phyloP scores from a whole-genome alignment of 1,140 invertebrate species.

The Neuroterus valhalla region DNA sequence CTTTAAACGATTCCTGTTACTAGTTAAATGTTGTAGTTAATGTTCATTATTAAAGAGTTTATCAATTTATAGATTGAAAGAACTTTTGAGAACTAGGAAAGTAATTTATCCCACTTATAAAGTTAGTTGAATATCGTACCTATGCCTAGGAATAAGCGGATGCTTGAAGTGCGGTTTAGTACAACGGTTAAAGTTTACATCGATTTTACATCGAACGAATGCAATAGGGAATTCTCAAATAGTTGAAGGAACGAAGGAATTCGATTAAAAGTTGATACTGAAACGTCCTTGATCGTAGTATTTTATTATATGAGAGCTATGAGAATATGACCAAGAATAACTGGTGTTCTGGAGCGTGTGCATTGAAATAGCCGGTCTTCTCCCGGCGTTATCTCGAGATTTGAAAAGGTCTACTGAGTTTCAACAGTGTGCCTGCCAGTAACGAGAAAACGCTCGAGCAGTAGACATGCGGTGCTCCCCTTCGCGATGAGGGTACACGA shows the following conservation, averaged over 20 bases:
- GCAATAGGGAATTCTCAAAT: constrained; percentile 10
- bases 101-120: background rate
- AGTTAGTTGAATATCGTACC: constrained; percentile 20
- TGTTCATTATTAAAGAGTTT: constrained; percentile 14
- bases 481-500: background rate
- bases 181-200: background rate
- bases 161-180: constrained; percentile 6
- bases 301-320: background rate
- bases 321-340: constrained; percentile 10
- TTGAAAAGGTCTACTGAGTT: constrained; percentile 30
- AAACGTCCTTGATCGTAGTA: background rate
- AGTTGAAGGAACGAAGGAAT: constrained; percentile 20
- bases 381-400: constrained; percentile 30
- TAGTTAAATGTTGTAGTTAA: constrained; percentile 18
- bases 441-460: constrained; percentile 31
- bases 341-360: constrained; percentile 23
- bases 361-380: constrained; percentile 17
- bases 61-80: background rate
- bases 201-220: constrained; percentile 24
- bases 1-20: constrained; percentile 11
- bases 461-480: constrained; percentile 11
- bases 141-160: constrained; percentile 8
- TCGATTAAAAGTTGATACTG: background rate
- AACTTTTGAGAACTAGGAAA: background rate
- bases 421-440: constrained; percentile 9